Percentiles rank a stretch among this genome's conserved stretches.
Conservation (phyloP, 2,888 invertebrate species). For the Himalopsyche japonica region DNA sequence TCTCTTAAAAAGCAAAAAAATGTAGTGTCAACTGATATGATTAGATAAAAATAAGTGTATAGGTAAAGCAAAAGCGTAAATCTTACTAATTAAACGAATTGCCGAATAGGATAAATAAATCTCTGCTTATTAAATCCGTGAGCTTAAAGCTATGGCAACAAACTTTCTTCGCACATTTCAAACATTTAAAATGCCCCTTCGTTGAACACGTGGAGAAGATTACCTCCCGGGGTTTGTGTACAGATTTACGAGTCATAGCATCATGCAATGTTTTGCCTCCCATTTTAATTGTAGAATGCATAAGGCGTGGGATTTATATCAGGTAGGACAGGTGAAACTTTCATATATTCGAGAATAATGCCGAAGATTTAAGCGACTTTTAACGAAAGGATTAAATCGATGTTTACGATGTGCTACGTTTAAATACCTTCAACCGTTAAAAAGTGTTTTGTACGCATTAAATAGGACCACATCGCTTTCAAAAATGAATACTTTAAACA, state of each 20-base stretch:
- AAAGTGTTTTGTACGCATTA: not conserved
- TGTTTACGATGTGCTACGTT: not conserved
- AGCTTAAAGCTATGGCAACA: not conserved
- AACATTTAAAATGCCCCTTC: not conserved
- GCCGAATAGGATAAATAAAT: not conserved
- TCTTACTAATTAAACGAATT: not conserved
- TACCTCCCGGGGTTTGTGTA: conserved; percentile 19
- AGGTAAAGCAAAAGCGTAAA: not conserved
- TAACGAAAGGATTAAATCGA: not conserved
- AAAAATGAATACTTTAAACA: not conserved
- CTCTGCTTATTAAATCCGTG: not conserved
- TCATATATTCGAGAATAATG: not conserved
- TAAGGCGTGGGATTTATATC: conserved; percentile 5
- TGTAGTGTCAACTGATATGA: too few relatives aligned
- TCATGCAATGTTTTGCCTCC: conserved; percentile 15
- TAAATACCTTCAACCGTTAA: not conserved
- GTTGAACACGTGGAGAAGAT: conserved; percentile 10
- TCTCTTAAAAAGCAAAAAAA: too few relatives aligned
- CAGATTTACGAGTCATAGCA: conserved; percentile 28
- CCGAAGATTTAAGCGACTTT: not conserved
- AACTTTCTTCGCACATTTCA: not conserved
- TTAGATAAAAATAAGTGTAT: not conserved
- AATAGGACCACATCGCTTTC: not conserved
- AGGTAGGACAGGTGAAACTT: not conserved
- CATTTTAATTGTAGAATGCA: conserved; percentile 27